phyloP scores from a whole-genome alignment of 2,797 vertebrate genomes.

The Lophius americanus region DNA sequence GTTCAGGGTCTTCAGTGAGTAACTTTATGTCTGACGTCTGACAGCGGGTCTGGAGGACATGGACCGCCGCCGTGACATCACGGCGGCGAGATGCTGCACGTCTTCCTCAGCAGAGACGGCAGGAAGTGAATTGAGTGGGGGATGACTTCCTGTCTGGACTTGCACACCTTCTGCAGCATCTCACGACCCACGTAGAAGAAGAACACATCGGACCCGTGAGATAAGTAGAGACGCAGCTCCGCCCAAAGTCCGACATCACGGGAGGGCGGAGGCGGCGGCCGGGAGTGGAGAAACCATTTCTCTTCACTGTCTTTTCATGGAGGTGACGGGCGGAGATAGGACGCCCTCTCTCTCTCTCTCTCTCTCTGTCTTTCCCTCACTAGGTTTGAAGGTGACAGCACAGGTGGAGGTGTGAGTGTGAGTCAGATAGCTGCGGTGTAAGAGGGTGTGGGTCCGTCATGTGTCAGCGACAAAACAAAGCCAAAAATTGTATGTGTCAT shows the following conservation, averaged over 20 bases:
- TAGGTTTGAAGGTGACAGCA: neutral
- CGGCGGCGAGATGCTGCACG: constrained; percentile 3
- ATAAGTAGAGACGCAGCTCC: constrained; percentile 48
- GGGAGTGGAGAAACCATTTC: constrained; percentile 44
- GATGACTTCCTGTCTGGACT: constrained; percentile 49
- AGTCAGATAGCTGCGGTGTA: constrained; percentile 29
- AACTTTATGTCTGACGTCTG: too few relatives aligned
- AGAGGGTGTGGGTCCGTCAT: constrained; percentile 21
- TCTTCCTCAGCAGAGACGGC: constrained; percentile 11
- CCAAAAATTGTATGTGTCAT: neutral
- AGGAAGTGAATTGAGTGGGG: constrained; percentile 19
- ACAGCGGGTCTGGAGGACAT: too few relatives aligned
- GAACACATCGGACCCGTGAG: constrained; percentile 51
- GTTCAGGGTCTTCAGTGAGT: too few relatives aligned
- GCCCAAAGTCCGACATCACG: constrained; percentile 51
- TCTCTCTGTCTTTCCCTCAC: constrained; percentile 12
- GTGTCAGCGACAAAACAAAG: constrained; percentile 34
- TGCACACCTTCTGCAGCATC: constrained; percentile 22
- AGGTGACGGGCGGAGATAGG: constrained; percentile 48
- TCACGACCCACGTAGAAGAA: constrained; percentile 1
- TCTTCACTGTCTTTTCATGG: constrained; percentile 27
- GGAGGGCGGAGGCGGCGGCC: constrained; percentile 44
- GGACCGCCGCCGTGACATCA: too few relatives aligned
- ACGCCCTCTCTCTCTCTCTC: constrained; percentile 14
- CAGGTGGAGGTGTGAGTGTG: constrained; percentile 8